Conservation (phyloP, 2,888 invertebrate species). For the Athrips mouffetella region DNA sequence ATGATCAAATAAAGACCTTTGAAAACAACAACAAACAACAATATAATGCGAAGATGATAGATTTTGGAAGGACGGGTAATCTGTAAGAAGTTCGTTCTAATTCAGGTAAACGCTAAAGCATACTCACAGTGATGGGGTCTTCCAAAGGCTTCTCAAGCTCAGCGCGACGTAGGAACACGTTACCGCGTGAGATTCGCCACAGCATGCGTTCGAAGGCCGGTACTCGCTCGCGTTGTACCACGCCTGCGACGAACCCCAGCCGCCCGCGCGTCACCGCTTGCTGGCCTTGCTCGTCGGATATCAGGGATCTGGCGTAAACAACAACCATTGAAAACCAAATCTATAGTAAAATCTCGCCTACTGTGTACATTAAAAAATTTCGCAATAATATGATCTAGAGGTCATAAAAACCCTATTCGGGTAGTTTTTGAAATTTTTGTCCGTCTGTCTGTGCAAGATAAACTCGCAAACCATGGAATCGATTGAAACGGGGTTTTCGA, state of each 20-base stretch:
- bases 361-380: neutral
- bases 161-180: conserved; percentile 91
- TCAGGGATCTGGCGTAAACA: conserved; percentile 52
- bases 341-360: neutral
- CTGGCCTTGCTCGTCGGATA: conserved; percentile 64
- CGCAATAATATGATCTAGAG: no score
- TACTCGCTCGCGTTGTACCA: conserved; percentile 91
- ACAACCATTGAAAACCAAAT: neutral
- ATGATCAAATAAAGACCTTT: no score
- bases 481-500: no score
- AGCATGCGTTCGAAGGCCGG: conserved; percentile 95
- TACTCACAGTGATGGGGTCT: conserved; percentile 88
- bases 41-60: no score
- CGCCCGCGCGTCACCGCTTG: conserved; percentile 69
- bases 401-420: no score
- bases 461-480: no score
- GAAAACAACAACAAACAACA: no score
- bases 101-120: no score
- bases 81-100: no score
- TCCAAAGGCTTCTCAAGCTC: conserved; percentile 90
- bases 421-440: no score
- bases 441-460: no score
- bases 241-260: conserved; percentile 93
- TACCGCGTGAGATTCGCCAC: conserved; percentile 95
- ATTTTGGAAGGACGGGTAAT: no score